A percentile compares a stretch with the other conserved stretches of the same genome.
These are phyloP conservation scores for Diloba caeruleocephala DNA, from an alignment of 2,888 invertebrate genomes.

Conservation along the genomic window DNA sequence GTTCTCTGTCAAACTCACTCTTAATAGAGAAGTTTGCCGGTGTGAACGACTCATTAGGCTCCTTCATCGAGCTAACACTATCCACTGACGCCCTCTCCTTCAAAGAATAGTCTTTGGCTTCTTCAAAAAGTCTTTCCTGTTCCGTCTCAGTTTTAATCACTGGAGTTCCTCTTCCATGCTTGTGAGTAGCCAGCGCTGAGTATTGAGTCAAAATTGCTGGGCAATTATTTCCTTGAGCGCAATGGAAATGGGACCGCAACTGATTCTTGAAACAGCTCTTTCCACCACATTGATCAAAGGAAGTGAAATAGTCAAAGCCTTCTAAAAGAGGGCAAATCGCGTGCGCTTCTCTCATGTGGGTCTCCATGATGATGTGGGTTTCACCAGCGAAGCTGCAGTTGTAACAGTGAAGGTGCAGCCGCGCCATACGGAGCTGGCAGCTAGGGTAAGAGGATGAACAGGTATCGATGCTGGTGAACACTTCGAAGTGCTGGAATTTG, in stretches of 20 bases:
- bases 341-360: constrained; percentile 96
- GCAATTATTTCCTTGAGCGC: constrained; percentile 84
- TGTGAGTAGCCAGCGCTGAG: constrained; percentile 85
- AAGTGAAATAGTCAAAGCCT: constrained; percentile 94
- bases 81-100: constrained; percentile 84
- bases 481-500: constrained; percentile 90
- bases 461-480: constrained; percentile 88
- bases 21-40: constrained; percentile 85
- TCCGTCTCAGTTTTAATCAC: constrained; percentile 80
- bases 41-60: constrained; percentile 72
- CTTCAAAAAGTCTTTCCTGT: constrained; percentile 78
- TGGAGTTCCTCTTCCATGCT: constrained; percentile 84
- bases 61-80: constrained; percentile 78
- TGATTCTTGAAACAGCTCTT: constrained; percentile 87
- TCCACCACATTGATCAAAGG: constrained; percentile 84
- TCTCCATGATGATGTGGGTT: constrained; percentile 92
- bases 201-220: constrained; percentile 86
- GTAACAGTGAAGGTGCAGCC: constrained; percentile 95
- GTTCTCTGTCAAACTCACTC: constrained; percentile 84
- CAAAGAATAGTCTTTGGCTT: constrained; percentile 87
- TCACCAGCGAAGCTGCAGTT: constrained; percentile 96
- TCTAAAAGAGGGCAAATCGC: constrained; percentile 94
- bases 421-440: constrained; percentile 91
- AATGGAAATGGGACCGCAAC: constrained; percentile 83
- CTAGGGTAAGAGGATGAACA: constrained; percentile 92